A percentile compares a stretch with the other conserved stretches of the same genome.
Conservation (phyloP, 2,888 invertebrate genomes). For the Morpho achilles region DNA sequence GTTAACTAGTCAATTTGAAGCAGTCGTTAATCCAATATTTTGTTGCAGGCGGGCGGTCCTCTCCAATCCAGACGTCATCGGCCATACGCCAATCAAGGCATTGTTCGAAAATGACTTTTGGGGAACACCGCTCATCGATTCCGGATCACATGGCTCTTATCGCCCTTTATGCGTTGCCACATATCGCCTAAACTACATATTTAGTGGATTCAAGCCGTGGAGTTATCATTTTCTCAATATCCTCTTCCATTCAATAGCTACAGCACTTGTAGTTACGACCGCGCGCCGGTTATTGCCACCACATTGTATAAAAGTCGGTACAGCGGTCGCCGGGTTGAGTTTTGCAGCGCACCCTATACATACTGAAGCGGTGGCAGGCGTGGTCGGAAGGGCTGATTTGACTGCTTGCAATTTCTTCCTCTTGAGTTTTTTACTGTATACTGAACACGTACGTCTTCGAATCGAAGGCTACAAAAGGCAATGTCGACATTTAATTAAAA, state of each 20-base stretch:
- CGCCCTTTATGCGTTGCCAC: slow-evolving; percentile 94
- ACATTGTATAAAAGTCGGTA: slow-evolving; percentile 81
- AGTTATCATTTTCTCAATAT: slow-evolving; percentile 94
- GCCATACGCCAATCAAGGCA: slow-evolving; percentile 88
- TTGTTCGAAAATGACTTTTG: slow-evolving; percentile 97
- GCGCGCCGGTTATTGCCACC: slow-evolving; percentile 85
- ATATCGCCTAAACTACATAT: slow-evolving; percentile 90
- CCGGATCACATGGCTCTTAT: slow-evolving; percentile 98
- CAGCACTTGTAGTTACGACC: slow-evolving; percentile 88
- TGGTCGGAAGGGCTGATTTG: slow-evolving; percentile 97
- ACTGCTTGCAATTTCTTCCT: slow-evolving; percentile 95
- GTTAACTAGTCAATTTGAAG: no score
- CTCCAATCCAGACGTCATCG: slow-evolving; percentile 94
- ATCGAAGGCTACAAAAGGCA: slow-evolving; percentile 64
- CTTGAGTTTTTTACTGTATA: slow-evolving; percentile 91
- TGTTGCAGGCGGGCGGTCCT: slow-evolving; percentile 94
- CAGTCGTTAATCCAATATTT: slow-evolving; percentile 27
- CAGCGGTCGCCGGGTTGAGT: slow-evolving; percentile 87
- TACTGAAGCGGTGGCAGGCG: slow-evolving; percentile 97
- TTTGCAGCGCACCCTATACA: slow-evolving; percentile 98
- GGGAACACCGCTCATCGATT: slow-evolving; percentile 96
- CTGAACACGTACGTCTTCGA: slow-evolving; percentile 85
- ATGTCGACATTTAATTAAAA: slow-evolving; percentile 57
- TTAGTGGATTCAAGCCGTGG: slow-evolving; percentile 87
- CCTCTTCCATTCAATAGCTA: slow-evolving; percentile 90